Percentiles rank a stretch among this genome's conserved stretches.
Evolutionary conservation across 2,888 invertebrate species (phyloP).

Genomic region (Cerastoderma edule): DNA sequence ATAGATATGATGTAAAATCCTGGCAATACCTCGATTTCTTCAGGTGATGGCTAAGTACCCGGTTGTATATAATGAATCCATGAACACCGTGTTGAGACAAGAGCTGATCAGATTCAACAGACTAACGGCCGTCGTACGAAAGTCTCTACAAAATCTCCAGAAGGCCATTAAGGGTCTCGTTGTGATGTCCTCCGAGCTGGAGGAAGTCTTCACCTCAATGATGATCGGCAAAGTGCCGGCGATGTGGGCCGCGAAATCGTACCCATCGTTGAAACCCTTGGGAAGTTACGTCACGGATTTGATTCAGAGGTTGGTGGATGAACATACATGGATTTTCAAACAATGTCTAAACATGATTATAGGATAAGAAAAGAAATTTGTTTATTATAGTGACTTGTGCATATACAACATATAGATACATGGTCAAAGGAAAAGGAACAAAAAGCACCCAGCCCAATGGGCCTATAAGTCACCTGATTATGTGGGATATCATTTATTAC

Average conservation of each 20-base stretch:
- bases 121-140: constrained; percentile 81
- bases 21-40: too few relatives aligned
- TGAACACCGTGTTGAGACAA: constrained; percentile 84
- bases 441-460: too few relatives aligned
- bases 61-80: constrained; percentile 83
- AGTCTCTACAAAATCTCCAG: constrained; percentile 80
- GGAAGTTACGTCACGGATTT: constrained; percentile 85
- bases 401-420: too few relatives aligned
- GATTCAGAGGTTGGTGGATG: constrained; percentile 86
- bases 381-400: too few relatives aligned
- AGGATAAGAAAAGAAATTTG: too few relatives aligned
- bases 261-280: constrained; percentile 84
- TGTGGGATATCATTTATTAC: too few relatives aligned
- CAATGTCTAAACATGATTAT: not conserved
- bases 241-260: constrained; percentile 83
- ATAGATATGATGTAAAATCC: too few relatives aligned
- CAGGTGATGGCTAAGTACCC: constrained; percentile 83
- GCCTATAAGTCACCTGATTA: too few relatives aligned
- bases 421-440: too few relatives aligned
- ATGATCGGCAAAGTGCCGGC: constrained; percentile 83
- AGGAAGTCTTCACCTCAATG: constrained; percentile 83
- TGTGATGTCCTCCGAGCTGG: constrained; percentile 83
- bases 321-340: not conserved
- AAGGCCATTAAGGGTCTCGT: constrained; percentile 84
- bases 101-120: constrained; percentile 83